phyloP scores from a whole-genome alignment of 37 sponge, comb jelly and placozoan genomes.

The Chondrilla cf. caribensis region DNA sequence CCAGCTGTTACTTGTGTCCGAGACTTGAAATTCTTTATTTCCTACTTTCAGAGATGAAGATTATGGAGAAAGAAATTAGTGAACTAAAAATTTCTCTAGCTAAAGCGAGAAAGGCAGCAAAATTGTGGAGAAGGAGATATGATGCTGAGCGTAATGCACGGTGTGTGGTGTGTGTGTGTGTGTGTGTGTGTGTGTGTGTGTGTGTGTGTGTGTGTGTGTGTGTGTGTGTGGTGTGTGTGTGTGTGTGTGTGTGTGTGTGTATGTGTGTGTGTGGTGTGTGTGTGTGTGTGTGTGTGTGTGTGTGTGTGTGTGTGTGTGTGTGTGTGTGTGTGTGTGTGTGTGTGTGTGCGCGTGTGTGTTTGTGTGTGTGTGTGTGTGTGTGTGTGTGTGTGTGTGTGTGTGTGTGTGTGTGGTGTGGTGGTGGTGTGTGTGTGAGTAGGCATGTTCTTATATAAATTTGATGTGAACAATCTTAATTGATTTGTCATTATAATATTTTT shows the following conservation, averaged over 20 bases:
- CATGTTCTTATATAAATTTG: no score
- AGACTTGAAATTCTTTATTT: no score
- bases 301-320: slow-evolving; percentile 1
- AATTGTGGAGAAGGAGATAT: slow-evolving; percentile 55
- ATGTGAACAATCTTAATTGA: no score
- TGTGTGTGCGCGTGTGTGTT: background rate
- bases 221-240: background rate
- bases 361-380: no score
- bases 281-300: background rate
- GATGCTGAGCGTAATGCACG: slow-evolving; percentile 51
- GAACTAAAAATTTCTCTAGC: slow-evolving; percentile 15
- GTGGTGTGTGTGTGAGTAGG: no score
- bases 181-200: slow-evolving; percentile 15
- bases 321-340: background rate
- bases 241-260: background rate
- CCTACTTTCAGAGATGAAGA: slow-evolving; percentile 47
- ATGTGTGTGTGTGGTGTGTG: slow-evolving; percentile 30
- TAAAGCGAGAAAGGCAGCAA: slow-evolving; percentile 43
- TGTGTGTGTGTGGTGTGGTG: no score
- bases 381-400: no score
- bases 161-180: slow-evolving; percentile 21
- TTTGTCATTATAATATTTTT: no score
- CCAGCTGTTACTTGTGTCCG: no score
- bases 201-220: slow-evolving; percentile 15
- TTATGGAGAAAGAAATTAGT: slow-evolving; percentile 27